A percentile compares a stretch with the other conserved stretches of the same genome.
Evolutionary conservation across 1,140 invertebrate genomes (phyloP).

Genomic region (Drosophila persimilis): DNA sequence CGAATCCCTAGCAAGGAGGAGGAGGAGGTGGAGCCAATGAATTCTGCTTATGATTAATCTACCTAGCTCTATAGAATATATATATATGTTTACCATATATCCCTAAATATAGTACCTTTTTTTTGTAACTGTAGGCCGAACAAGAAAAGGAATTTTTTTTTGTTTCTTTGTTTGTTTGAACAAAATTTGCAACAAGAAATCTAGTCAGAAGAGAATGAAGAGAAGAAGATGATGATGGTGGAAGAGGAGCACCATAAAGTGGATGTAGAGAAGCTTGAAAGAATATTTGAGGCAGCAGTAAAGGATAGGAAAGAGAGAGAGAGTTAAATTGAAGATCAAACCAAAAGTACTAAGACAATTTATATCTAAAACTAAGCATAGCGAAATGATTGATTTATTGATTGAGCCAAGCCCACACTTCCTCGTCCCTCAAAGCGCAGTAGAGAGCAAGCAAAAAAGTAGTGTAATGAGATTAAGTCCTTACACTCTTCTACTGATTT

Average conservation of each 20-base stretch:
- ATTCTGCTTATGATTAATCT: slow-evolving; percentile 52
- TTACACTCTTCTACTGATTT: background rate
- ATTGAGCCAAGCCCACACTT: slow-evolving; percentile 18
- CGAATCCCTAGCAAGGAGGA: slow-evolving; percentile 1
- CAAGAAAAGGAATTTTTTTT: slow-evolving; percentile 33
- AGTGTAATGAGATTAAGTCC: background rate
- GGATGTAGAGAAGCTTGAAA: background rate
- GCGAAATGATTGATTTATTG: slow-evolving; percentile 46
- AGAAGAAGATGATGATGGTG: slow-evolving; percentile 16
- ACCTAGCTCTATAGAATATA: slow-evolving; percentile 35
- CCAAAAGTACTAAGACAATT: slow-evolving; percentile 40
- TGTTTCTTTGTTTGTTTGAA: slow-evolving; percentile 72
- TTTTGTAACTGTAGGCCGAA: slow-evolving; percentile 60
- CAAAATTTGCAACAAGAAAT: slow-evolving; percentile 79
- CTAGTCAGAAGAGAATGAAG: slow-evolving; percentile 66
- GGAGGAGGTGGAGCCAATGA: slow-evolving; percentile 6
- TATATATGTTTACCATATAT: slow-evolving; percentile 20
- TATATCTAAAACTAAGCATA: slow-evolving; percentile 45
- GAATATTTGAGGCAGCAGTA: slow-evolving; percentile 12
- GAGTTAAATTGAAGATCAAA: slow-evolving; percentile 13
- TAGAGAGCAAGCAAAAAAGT: background rate
- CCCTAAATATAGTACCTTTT: slow-evolving; percentile 50
- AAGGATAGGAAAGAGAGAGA: slow-evolving; percentile 10
- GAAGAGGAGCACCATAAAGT: slow-evolving; percentile 15
- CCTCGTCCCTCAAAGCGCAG: slow-evolving; percentile 13